phyloP scores from a whole-genome alignment of 2,113 vertebrate genomes.

The Pontoporia blainvillei region DNA sequence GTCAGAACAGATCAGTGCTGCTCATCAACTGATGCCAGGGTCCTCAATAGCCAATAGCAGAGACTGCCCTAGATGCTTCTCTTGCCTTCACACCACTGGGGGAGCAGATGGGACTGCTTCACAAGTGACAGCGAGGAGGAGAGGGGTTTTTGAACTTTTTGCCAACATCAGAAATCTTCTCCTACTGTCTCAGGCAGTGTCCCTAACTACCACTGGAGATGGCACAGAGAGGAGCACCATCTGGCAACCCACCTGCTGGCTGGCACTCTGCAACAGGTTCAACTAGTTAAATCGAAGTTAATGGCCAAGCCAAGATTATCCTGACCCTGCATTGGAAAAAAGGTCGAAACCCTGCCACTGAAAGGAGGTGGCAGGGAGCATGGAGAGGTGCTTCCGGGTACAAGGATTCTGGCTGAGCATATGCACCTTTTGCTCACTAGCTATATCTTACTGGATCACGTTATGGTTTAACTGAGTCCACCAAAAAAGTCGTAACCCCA shows the following conservation, averaged over 20 bases:
- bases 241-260: background rate
- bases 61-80: background rate
- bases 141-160: background rate
- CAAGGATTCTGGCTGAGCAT: background rate
- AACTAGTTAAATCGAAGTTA: background rate
- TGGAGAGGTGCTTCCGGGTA: background rate
- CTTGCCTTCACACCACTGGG: background rate
- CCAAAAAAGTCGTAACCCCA: background rate
- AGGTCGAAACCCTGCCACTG: background rate
- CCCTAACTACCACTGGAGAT: background rate
- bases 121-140: background rate
- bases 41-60: background rate
- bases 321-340: background rate
- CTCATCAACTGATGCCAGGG: background rate
- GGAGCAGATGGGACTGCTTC: background rate
- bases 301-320: constrained; percentile 15
- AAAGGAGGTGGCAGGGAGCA: background rate
- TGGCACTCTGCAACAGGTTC: constrained; percentile 20
- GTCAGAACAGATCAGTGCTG: background rate
- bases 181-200: background rate
- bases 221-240: background rate
- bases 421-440: background rate
- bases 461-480: background rate
- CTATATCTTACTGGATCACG: background rate
- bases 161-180: background rate